Evolutionary conservation across 1,140 invertebrate species (phyloP).

Genomic region (Zaprionus camerounensis): DNA sequence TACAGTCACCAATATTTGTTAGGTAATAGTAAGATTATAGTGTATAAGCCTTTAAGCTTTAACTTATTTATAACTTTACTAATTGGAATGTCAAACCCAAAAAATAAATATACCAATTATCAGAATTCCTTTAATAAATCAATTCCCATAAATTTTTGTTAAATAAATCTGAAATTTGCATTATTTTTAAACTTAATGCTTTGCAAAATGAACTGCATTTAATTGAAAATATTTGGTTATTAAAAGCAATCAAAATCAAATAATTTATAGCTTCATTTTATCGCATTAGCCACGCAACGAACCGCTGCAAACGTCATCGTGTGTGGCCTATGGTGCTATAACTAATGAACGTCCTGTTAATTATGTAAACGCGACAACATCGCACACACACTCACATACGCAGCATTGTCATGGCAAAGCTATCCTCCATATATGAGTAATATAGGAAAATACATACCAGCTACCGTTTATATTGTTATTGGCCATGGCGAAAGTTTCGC

Average conservation of each 20-base stretch:
- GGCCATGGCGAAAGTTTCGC: conserved; percentile 23
- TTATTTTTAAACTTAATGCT: conserved; percentile 14
- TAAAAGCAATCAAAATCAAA: conserved; percentile 64
- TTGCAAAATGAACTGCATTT: conserved; percentile 53
- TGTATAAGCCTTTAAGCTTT: no score
- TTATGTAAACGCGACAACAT: conserved; percentile 56
- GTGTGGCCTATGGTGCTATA: conserved; percentile 1
- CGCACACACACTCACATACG: conserved; percentile 1
- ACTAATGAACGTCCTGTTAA: conserved; percentile 71
- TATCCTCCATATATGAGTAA: not conserved
- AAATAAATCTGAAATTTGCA: not conserved
- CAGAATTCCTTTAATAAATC: not conserved
- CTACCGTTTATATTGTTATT: conserved; percentile 61
- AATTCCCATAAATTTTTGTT: not conserved
- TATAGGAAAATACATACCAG: conserved; percentile 43
- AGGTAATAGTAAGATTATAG: no score
- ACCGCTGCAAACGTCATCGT: conserved; percentile 7
- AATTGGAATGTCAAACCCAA: not conserved
- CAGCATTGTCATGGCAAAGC: not conserved
- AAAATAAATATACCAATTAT: not conserved
- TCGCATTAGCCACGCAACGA: conserved; percentile 25
- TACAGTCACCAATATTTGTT: not conserved
- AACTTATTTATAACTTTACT: not conserved
- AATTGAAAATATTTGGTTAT: conserved; percentile 62
- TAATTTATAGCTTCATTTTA: conserved; percentile 56